These are phyloP conservation scores for Eunapius fragilis DNA, from an alignment of 37 sponge, comb jelly and placozoan species.

Conservation along the genomic window DNA sequence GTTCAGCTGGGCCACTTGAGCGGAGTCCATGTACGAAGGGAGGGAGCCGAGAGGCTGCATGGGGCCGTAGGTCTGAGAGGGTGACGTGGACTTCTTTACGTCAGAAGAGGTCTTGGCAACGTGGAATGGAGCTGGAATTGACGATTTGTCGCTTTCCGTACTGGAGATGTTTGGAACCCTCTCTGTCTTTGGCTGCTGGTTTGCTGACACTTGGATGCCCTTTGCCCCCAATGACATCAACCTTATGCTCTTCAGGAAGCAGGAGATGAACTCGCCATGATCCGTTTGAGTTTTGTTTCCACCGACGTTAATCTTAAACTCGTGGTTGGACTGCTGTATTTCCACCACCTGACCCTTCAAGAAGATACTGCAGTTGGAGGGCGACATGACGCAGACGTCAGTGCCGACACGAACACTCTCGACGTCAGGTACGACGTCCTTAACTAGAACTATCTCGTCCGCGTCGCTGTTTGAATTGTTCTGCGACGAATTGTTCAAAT, in stretches of 20 bases:
- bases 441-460: constrained; percentile 7
- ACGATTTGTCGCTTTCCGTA: not conserved
- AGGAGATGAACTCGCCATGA: constrained; percentile 5
- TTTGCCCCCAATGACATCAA: constrained; percentile 10
- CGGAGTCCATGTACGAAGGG: constrained; percentile 49
- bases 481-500: constrained; percentile 7
- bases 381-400: constrained; percentile 5
- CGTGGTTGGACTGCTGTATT: not conserved
- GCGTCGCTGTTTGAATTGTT: constrained; percentile 5
- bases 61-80: constrained; percentile 54
- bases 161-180: not conserved
- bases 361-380: not conserved
- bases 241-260: constrained; percentile 9
- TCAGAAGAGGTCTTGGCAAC: not conserved
- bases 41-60: constrained; percentile 62
- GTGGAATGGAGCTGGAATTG: too few species aligned
- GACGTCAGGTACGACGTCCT: constrained; percentile 4
- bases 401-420: not conserved
- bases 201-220: too few species aligned
- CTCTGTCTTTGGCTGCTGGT: not conserved
- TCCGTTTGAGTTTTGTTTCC: not conserved
- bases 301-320: not conserved
- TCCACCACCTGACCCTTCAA: constrained; percentile 3
- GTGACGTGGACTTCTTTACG: constrained; percentile 11
- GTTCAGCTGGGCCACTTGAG: constrained; percentile 5